phyloP scores from a whole-genome alignment of 2,888 invertebrate genomes.

The Drosophila leonis region DNA sequence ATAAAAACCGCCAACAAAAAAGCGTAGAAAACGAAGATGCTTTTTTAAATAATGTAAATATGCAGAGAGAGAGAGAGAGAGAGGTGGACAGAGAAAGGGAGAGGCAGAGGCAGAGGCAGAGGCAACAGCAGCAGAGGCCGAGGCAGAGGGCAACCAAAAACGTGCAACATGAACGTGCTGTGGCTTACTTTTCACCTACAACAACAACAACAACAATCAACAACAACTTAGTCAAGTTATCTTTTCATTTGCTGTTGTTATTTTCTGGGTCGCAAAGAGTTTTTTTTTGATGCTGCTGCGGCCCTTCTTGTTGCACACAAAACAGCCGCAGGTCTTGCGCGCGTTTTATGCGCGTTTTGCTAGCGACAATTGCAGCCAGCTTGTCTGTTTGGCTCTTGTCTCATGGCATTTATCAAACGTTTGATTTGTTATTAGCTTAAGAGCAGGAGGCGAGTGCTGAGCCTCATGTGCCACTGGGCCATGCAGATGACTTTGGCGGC shows the following conservation, averaged over 20 bases:
- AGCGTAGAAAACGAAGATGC: slow-evolving; percentile 11
- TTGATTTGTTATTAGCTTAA: neutral
- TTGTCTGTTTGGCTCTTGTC: neutral
- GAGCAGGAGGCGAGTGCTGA: neutral
- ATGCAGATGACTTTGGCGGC: slow-evolving; percentile 15
- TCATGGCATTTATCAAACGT: neutral
- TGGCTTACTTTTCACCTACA: slow-evolving; percentile 58
- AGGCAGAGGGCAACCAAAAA: slow-evolving; percentile 26
- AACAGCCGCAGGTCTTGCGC: neutral
- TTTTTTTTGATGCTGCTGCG: slow-evolving; percentile 23
- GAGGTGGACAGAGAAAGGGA: neutral
- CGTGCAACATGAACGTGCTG: slow-evolving; percentile 61
- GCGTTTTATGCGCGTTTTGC: slow-evolving; percentile 2
- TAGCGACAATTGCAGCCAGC: neutral
- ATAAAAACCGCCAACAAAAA: slow-evolving; percentile 17
- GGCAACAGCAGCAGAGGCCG: neutral
- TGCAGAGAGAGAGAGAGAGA: neutral
- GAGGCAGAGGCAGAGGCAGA: neutral
- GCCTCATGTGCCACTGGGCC: neutral
- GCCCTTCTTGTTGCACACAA: neutral
- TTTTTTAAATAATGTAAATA: slow-evolving; percentile 2
- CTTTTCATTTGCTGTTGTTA: slow-evolving; percentile 24
- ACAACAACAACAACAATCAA: slow-evolving; percentile 18
- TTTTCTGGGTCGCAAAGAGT: slow-evolving; percentile 35
- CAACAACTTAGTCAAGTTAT: slow-evolving; percentile 15